Evolutionary conservation across 2,888 invertebrate species (phyloP).

Genomic region (Lochmaea crataegi): DNA sequence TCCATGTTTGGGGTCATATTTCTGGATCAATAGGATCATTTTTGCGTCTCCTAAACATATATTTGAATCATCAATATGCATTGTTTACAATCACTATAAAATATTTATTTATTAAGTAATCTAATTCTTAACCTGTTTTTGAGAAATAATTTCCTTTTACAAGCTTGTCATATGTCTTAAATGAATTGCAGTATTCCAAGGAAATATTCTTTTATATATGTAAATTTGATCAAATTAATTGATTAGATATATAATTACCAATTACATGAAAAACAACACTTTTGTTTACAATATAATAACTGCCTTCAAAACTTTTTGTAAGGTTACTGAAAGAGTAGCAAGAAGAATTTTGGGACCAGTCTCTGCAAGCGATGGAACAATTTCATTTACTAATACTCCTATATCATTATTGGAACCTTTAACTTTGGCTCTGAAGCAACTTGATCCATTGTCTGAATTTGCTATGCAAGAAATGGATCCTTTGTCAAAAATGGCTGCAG

Average conservation of each 20-base stretch:
- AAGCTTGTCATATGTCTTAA: too few relatives aligned
- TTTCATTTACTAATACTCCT: constrained; percentile 61
- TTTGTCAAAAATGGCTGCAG: constrained; percentile 72
- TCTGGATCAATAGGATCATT: too few relatives aligned
- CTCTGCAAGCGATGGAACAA: constrained; percentile 68
- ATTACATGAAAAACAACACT: not conserved
- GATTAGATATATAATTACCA: not conserved
- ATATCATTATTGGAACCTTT: constrained; percentile 68
- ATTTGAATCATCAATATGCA: too few relatives aligned
- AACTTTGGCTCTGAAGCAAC: constrained; percentile 73
- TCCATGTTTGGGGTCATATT: too few relatives aligned
- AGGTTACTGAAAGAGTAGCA: constrained; percentile 70
- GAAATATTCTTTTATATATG: too few relatives aligned
- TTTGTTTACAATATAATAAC: constrained; percentile 9
- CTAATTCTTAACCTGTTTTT: too few relatives aligned
- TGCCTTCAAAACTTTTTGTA: constrained; percentile 32
- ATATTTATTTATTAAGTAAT: too few relatives aligned
- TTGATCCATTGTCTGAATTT: constrained; percentile 81
- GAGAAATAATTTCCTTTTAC: too few relatives aligned
- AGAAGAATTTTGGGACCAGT: constrained; percentile 66
- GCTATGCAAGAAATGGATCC: constrained; percentile 75
- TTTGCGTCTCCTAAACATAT: too few relatives aligned
- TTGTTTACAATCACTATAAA: too few relatives aligned
- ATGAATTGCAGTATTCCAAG: too few relatives aligned
- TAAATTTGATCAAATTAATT: too few relatives aligned